Evolutionary conservation across 2,797 vertebrate genomes (phyloP).

Genomic region (Lacerta viridis): DNA sequence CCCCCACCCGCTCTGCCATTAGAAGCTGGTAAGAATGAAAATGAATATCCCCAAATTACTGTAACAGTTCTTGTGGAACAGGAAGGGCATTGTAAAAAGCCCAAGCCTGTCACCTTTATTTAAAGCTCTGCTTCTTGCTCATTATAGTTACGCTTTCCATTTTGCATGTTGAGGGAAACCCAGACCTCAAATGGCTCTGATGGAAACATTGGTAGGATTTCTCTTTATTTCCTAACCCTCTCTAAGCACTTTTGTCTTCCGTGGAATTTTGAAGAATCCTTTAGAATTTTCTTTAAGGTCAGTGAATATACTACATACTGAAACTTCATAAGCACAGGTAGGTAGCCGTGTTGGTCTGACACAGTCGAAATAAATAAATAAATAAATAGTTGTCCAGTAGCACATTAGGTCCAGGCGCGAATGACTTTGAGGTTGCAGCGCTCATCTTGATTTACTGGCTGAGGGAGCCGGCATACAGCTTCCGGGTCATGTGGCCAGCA

Average conservation of each 20-base stretch:
- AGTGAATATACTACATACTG: neutral
- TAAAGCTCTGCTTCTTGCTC: slow-evolving; percentile 23
- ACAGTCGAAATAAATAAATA: too few relatives aligned
- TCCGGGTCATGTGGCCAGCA: too few relatives aligned
- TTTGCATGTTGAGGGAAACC: neutral
- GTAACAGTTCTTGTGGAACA: slow-evolving; percentile 34
- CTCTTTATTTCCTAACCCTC: neutral
- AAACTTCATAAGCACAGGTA: neutral
- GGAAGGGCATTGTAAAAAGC: neutral
- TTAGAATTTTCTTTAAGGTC: neutral
- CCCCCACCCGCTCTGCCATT: neutral
- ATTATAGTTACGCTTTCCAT: slow-evolving; percentile 12
- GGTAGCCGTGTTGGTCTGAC: too few relatives aligned
- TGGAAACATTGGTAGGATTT: neutral
- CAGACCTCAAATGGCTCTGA: neutral
- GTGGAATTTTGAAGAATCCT: neutral
- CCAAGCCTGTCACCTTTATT: slow-evolving; percentile 6
- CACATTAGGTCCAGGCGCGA: too few relatives aligned
- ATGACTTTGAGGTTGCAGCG: too few relatives aligned
- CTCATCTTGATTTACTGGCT: too few relatives aligned
- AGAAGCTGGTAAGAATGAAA: slow-evolving; percentile 31
- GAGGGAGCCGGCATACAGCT: too few relatives aligned
- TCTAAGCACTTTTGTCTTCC: neutral
- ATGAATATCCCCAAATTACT: slow-evolving; percentile 36
- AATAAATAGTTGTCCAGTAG: too few relatives aligned